phyloP scores from a whole-genome alignment of 2,888 invertebrate species.

The Digitonthophagus gazella region DNA sequence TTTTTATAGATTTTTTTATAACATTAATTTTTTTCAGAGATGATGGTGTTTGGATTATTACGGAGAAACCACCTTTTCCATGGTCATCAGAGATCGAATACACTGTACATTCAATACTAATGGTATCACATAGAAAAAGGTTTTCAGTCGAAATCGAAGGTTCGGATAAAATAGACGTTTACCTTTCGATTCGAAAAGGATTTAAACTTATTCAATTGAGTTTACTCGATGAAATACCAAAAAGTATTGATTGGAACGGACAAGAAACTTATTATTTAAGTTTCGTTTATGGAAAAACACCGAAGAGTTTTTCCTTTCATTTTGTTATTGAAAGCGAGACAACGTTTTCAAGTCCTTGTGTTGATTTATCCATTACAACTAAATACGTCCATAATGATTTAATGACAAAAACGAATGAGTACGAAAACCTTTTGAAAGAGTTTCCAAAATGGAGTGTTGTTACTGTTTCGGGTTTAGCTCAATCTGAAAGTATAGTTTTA shows the following conservation, averaged over 20 bases:
- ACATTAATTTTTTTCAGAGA: conserved; percentile 35
- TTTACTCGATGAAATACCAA: conserved; percentile 47
- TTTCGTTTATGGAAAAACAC: conserved; percentile 39
- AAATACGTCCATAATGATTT: conserved; percentile 52
- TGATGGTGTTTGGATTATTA: conserved; percentile 45
- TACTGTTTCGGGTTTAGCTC: conserved; percentile 48
- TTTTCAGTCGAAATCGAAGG: conserved; percentile 49
- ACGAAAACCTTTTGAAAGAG: conserved; percentile 48
- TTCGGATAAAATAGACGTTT: conserved; percentile 62
- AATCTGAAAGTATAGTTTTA: conserved; percentile 42
- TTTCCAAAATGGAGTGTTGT: conserved; percentile 57
- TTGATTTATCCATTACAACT: conserved; percentile 51
- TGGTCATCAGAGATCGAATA: not conserved
- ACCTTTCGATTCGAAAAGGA: conserved; percentile 58
- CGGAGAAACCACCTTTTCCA: conserved; percentile 39
- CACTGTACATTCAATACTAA: not conserved
- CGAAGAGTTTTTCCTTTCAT: conserved; percentile 37
- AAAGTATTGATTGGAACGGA: conserved; percentile 35
- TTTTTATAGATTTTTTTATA: too few relatives aligned
- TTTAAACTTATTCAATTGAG: conserved; percentile 57
- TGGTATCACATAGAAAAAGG: not conserved
- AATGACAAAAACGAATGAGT: conserved; percentile 51
- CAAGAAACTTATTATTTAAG: conserved; percentile 41
- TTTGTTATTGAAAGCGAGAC: conserved; percentile 40
- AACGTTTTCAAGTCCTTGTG: conserved; percentile 33